Evolutionary conservation across 2,888 invertebrate species (phyloP), one percentile per base, ranked within the genome.

Genomic region (Stramonita haemastoma): DNA sequence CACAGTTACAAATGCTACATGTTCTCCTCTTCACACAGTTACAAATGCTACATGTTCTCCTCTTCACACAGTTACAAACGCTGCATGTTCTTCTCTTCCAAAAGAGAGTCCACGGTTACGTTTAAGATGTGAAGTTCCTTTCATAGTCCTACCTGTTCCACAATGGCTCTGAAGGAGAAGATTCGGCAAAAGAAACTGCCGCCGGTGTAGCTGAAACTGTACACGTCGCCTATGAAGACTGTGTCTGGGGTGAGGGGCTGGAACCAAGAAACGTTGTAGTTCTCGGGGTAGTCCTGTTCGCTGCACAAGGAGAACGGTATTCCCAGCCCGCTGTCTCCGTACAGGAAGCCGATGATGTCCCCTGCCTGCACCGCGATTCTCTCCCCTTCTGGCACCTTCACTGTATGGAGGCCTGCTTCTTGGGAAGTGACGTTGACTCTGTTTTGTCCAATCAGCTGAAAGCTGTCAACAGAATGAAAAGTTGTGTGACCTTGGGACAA

Each of bases 141-240:
- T 46, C n/a, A n/a, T n/a, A n/a, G n/a, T 46, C 83, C 2, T 46
- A 83, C 83, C 36, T 83, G 83, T 83, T 46, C 83, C 1, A 83
- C 83, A n/a, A 83, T 46, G 13, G 83, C 83, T n/a, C 83, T 83
- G 83, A 83, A 83, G 83, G 83, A 83, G 32, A 83, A 46, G 46
- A 83, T n/a, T 26, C 46, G 29, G 13, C 83, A 83, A 36, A 26
- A 22, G 46, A 26, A n/a, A 11, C 13, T 0, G 22, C 46, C 83
- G 11, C 46, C 83, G 6, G 83, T 4, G 83, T 22, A 83, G 46
- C n/a, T 46, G 83, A 46, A 46, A 1, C 46, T 22, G 32, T 79
- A 79, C 32, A 46, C 17, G 17, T 83, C 83, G 46, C 46, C 36
- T 6, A 46, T 26, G 15, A 46, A 19, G 0, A 29, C 5, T 1